phyloP scores from a whole-genome alignment of 2,888 invertebrate species.

The Odontocerum albicorne region DNA sequence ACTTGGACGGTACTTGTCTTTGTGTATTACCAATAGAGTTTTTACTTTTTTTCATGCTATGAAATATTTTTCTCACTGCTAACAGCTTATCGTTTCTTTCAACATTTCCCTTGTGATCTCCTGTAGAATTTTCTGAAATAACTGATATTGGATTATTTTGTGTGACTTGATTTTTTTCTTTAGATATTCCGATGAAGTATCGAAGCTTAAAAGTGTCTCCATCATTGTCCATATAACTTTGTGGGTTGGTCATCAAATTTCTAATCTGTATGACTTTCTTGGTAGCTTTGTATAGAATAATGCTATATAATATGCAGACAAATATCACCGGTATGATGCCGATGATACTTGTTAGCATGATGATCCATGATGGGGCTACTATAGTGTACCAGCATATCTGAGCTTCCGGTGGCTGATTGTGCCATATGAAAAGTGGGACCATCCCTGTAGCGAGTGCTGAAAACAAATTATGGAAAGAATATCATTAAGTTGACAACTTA shows the following conservation, averaged over 20 bases:
- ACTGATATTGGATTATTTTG: neutral
- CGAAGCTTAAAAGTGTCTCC: neutral
- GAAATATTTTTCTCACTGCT: neutral
- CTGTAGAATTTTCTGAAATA: neutral
- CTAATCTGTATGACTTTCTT: neutral
- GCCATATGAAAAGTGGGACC: neutral
- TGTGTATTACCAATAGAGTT: too few relatives aligned
- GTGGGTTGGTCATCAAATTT: neutral
- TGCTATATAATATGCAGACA: neutral
- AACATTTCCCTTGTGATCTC: neutral
- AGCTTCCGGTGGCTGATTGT: neutral
- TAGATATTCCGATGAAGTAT: neutral
- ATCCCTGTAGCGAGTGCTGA: constrained; percentile 1
- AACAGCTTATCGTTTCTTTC: neutral
- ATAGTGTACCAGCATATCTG: neutral
- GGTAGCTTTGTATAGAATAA: neutral
- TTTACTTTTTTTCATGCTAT: too few relatives aligned
- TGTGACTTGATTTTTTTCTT: neutral
- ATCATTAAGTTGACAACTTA: too few relatives aligned
- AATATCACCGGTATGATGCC: neutral
- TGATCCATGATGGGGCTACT: neutral
- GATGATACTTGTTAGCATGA: neutral
- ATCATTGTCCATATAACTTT: neutral
- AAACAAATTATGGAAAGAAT: too few relatives aligned
- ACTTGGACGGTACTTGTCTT: constrained; percentile 2